Percentiles rank a stretch among this genome's conserved stretches.
These are phyloP conservation scores for Laspeyria flexula DNA, from an alignment of 2,888 invertebrate species.

Conservation along the genomic window DNA sequence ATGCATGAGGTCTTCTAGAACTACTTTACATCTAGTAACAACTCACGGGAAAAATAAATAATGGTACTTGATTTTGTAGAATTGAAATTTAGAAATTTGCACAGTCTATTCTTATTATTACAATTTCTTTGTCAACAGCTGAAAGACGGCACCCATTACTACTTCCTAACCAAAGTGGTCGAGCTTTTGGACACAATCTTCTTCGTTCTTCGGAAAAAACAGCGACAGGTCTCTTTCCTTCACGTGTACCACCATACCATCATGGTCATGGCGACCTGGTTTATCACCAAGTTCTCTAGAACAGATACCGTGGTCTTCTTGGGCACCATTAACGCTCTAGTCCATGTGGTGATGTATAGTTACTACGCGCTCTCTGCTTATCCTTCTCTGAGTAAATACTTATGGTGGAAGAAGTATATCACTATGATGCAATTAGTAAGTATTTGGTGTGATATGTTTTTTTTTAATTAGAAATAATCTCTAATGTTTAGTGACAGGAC, in stretches of 20 bases:
- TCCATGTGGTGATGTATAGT: constrained; percentile 92
- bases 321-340: constrained; percentile 89
- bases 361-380: constrained; percentile 91
- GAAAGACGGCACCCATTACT: constrained; percentile 80
- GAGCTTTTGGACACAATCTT: constrained; percentile 92
- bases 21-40: too few species aligned
- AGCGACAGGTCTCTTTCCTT: constrained; percentile 92
- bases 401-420: constrained; percentile 94
- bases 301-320: constrained; percentile 89
- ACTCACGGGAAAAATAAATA: too few species aligned
- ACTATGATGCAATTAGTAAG: constrained; percentile 91
- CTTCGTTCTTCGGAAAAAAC: constrained; percentile 92
- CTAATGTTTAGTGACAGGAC: too few species aligned
- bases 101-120: not conserved
- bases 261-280: constrained; percentile 90
- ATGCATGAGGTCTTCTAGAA: too few species aligned
- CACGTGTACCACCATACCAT: constrained; percentile 94
- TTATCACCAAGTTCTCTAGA: constrained; percentile 89
- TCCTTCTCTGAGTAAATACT: constrained; percentile 88
- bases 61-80: too few species aligned
- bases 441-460: too few species aligned
- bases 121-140: constrained; percentile 43
- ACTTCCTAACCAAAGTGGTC: constrained; percentile 89
- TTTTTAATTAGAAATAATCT: too few species aligned
- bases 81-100: too few species aligned